Evolutionary conservation across 2,888 invertebrate genomes (phyloP), one percentile per base, ranked within the genome.

Genomic region (Acleris laterana): DNA sequence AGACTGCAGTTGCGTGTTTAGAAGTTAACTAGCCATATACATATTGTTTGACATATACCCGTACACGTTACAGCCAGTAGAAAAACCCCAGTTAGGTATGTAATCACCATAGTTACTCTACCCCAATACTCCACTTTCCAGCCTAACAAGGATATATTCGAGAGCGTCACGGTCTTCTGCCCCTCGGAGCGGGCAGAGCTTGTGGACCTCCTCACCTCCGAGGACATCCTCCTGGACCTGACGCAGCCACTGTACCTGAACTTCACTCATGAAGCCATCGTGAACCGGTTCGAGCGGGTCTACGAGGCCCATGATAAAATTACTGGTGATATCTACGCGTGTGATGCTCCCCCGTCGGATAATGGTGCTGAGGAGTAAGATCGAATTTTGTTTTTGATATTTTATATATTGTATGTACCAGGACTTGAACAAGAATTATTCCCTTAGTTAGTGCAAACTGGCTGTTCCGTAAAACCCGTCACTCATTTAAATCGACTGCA

Each of bases 91-190:
- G 13, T 32, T 32, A 32, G 25, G 6, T 25, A 25, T 25, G 25
- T 32, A 9, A 32, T 32, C 32, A 9, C 11, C 32, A 32, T 9
- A 9, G 32, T 32, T 25, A 25, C 25, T 25, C 32, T 32, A 32
- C 32, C 25, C 6, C 9, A 32, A 32, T 9, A 9, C 9, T 20
- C 64, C 71, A 64, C 63, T 52, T 94, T 94, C 56, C 90, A 97
- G 97, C 96, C 96, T 68, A 95, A 97, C 90, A 95, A 95, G 79
- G 94, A 94, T 80, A 93, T 96, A 74, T 96, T 96, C 94, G 97
- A 97, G 87, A 97, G 97, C 84, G 96, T 97, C 85, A 96, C 96
- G 73, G 96, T 97, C 70, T 97, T 97, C 91, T 97, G 97, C 88
- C 97, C 97, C 60, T 95, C 95, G 80, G 95, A 95, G 81, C 94